Evolutionary conservation across 2,797 vertebrate genomes (phyloP).

Genomic region (Luscinia megarhynchos): DNA sequence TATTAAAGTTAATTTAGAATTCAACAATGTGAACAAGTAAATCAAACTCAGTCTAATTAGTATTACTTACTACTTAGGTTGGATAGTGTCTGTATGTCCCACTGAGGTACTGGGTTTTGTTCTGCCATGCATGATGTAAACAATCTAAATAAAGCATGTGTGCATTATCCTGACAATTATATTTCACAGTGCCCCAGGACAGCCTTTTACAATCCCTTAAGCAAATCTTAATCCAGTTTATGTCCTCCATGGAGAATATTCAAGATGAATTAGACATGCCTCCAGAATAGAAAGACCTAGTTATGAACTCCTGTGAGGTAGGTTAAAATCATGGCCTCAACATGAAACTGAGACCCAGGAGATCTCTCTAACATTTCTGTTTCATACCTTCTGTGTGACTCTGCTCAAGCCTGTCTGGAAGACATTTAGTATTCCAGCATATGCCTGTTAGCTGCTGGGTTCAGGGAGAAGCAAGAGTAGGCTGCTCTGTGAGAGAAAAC

Average conservation of each 20-base stretch:
- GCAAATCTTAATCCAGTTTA: slow-evolving; percentile 51
- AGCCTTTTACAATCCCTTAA: slow-evolving; percentile 32
- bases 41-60: slow-evolving; percentile 56
- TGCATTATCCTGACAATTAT: slow-evolving; percentile 29
- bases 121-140: slow-evolving; percentile 20
- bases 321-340: background rate
- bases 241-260: slow-evolving; percentile 16
- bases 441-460: background rate
- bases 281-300: slow-evolving; percentile 21
- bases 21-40: slow-evolving; percentile 30
- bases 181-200: background rate
- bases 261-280: slow-evolving; percentile 17
- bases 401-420: background rate
- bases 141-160: slow-evolving; percentile 46
- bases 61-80: slow-evolving; percentile 44
- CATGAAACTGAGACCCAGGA: background rate
- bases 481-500: background rate
- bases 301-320: slow-evolving; percentile 30
- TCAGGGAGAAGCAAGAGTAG: background rate
- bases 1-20: slow-evolving; percentile 63
- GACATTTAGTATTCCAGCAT: background rate
- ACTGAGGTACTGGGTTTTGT: slow-evolving; percentile 13
- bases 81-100: slow-evolving; percentile 4
- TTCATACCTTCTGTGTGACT: background rate
- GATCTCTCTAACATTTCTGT: background rate